phyloP scores from a whole-genome alignment of 2,797 vertebrate species.

The Serranus cabrilla region DNA sequence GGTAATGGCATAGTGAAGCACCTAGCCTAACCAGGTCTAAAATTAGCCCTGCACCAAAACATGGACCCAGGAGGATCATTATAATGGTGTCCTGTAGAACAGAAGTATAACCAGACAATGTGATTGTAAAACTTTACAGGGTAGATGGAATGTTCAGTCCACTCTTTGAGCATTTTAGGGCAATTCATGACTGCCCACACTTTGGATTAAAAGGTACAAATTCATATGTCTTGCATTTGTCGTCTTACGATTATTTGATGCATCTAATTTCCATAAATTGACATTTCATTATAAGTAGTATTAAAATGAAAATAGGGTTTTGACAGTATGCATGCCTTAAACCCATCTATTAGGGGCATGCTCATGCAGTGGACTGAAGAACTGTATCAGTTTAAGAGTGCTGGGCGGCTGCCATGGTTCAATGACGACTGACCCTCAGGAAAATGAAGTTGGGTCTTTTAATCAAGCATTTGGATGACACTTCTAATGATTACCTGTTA shows the following conservation, averaged over 20 bases:
- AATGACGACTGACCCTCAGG: conserved; percentile 71
- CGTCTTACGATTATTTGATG: background rate
- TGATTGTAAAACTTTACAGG: too few relatives aligned
- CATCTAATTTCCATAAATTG: background rate
- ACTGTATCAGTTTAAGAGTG: conserved; percentile 22
- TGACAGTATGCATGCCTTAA: background rate
- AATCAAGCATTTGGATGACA: conserved; percentile 77
- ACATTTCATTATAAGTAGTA: background rate
- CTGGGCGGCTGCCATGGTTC: conserved; percentile 56
- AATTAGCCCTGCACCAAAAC: too few relatives aligned
- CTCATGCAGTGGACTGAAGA: background rate
- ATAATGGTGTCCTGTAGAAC: too few relatives aligned
- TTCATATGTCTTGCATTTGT: background rate
- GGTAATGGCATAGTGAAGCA: too few relatives aligned
- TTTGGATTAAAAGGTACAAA: background rate
- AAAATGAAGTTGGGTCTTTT: conserved; percentile 80
- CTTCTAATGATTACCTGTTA: conserved; percentile 80
- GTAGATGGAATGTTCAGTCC: too few relatives aligned
- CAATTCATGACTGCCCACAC: too few relatives aligned
- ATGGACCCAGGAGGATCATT: too few relatives aligned
- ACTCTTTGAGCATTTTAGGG: too few relatives aligned
- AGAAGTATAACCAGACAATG: too few relatives aligned
- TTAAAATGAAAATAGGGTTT: background rate
- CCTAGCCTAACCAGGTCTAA: too few relatives aligned
- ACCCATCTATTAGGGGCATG: background rate